Evolutionary conservation across 2,113 vertebrate genomes (phyloP).

Genomic region (Xerus inauris): DNA sequence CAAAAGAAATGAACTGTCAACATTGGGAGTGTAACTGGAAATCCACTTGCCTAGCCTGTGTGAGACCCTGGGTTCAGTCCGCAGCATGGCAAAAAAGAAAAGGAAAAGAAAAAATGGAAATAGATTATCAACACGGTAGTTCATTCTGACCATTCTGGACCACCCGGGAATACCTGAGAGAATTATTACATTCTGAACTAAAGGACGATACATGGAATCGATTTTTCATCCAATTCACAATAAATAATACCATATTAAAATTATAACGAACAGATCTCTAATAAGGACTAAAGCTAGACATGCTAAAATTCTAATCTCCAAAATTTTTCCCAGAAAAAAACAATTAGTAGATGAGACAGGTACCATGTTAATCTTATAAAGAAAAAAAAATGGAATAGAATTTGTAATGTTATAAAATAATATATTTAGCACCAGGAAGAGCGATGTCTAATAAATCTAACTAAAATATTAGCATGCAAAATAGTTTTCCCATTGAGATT

Average conservation of each 20-base stretch:
- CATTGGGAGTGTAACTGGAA: no score
- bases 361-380: neutral
- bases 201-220: neutral
- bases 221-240: neutral
- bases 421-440: neutral
- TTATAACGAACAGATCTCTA: neutral
- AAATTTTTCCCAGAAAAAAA: neutral
- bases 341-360: neutral
- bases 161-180: neutral
- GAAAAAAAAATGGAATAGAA: slow-evolving; percentile 19
- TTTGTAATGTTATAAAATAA: slow-evolving; percentile 10
- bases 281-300: neutral
- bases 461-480: slow-evolving; percentile 23
- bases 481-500: neutral
- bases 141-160: neutral
- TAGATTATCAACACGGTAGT: neutral
- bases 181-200: neutral
- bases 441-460: neutral
- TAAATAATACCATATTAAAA: neutral
- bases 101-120: neutral
- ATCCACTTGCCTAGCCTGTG: no score
- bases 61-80: neutral
- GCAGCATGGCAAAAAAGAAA: neutral
- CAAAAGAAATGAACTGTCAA: neutral
- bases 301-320: neutral